Conservation (phyloP, 2,888 invertebrate genomes). For the Marronus borbonicus region DNA sequence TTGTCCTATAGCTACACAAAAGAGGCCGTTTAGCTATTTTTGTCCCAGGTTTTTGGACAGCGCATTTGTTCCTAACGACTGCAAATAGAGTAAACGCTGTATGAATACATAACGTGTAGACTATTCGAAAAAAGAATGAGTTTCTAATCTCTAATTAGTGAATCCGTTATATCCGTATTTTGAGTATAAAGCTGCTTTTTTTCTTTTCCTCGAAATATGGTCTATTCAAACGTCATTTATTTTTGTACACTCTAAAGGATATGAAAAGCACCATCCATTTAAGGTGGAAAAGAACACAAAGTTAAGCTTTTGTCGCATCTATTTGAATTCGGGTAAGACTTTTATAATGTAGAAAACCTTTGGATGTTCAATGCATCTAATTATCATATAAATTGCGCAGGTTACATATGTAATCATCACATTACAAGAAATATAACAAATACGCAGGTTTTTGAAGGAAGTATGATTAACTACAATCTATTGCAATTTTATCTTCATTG, state of each 20-base stretch:
- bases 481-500: no score
- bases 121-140: neutral
- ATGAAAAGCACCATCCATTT: neutral
- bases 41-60: neutral
- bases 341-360: no score
- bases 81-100: conserved; percentile 5
- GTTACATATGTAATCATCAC: no score
- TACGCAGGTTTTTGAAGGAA: no score
- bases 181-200: neutral
- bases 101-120: conserved; percentile 14
- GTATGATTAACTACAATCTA: no score
- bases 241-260: neutral
- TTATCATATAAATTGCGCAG: no score
- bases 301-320: no score
- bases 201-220: neutral
- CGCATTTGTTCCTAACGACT: neutral
- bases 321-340: no score
- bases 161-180: neutral
- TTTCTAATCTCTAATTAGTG: conserved; percentile 13
- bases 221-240: conserved; percentile 17
- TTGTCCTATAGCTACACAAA: no score
- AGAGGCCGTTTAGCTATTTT: no score
- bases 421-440: no score
- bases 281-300: neutral
- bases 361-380: no score